Evolutionary conservation across 2,113 vertebrate genomes (phyloP), one percentile per base, ranked within the genome.

Genomic region (Ctenodactylus gundi): DNA sequence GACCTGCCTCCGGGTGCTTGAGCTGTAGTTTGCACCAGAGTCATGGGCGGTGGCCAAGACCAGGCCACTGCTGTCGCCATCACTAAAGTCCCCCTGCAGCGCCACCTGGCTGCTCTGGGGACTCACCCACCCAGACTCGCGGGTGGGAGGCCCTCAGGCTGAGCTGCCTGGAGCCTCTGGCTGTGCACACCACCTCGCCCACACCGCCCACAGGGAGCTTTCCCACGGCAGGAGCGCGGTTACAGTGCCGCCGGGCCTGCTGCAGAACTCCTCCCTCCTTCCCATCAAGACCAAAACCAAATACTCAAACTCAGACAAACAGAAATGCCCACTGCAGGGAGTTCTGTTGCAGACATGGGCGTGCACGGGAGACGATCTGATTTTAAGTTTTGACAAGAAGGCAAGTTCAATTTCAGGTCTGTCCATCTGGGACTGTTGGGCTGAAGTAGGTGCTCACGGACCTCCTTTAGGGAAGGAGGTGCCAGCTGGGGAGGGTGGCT

Each of bases 321-420:
- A n/a, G 75, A 72, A 62, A 44, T 65, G 25, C 57, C 44, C 68
- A 25, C 44, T 25, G 51, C 14, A 83, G 9, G 3, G 55, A 57
- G 44, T n/a, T 51, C 58, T 67, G 49, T 31, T 68, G 34, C 23
- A 53, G 25, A 93, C 62, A n/a, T 18, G 29, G 29, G 31, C 2
- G 34, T 34, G 3, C 29, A 29, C 44, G 6, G 51, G 20, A 64
- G 12, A 20, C 36, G 31, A 49, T 7, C 75, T 81, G n/a, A 81
- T 46, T 93, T 85, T 85, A 51, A 81, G 46, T 93, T 91, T 85
- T 65, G 7, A 90, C 55, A 46, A 67, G 57, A 73, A 67, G 44
- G 20, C 12, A 73, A 62, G 86, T 90, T 68, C 13, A 46, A 21
- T 93, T 67, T 93, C 29, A 75, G 46, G 44, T 88, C 3, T 7